Evolutionary conservation across 2,113 vertebrate species (phyloP), one percentile per base, ranked within the genome.

Genomic region (Cryptoleucopteryx plumbea): DNA sequence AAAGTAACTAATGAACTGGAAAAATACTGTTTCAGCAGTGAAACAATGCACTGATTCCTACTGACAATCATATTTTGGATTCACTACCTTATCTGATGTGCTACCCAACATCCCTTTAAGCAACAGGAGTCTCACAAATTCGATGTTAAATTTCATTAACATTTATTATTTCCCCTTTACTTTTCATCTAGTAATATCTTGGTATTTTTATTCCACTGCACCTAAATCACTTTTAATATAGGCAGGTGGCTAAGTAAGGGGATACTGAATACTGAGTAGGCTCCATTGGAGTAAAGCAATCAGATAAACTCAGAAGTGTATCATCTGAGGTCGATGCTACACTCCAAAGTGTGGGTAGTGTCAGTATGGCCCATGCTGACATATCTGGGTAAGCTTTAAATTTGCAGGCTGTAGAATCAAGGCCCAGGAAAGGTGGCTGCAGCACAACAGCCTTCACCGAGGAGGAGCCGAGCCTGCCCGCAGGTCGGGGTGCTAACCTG

Each of bases 1-100:
- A 22, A 93, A 85, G 58, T 65, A 75, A 91, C n/a, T 85, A 90
- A 96, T 45, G 40, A 92, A 78, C 55, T 70, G 62, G 45, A 40
- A 93, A 91, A 97, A 94, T 36, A 78, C 23, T 61, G 34, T 14
- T 86, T 85, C 56, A 72, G 52, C 40, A 79, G 53, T 42, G 70
- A 65, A 95, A 59, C 13, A 87, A 80, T 40, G 61, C 48, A 88
- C 38, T 59, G 66, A 91, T 61, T 93, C 72, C 77, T 67, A 68
- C 38, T 68, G 66, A 56, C 52, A 75, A 48, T 53, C 32, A 14
- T 87, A 56, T 61, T 90, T 45, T 70, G 36, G 19, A 82, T 91
- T 90, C 78, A 61, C 18, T 48, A 6, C 36, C 36, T 85, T 90
- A 75, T 38, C 78, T 85, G 73, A 68, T n/a, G 23, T 67, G 13